These are phyloP conservation scores for Phyllotreta cruciferae DNA, from an alignment of 2,888 invertebrate genomes.

Conservation along the genomic window DNA sequence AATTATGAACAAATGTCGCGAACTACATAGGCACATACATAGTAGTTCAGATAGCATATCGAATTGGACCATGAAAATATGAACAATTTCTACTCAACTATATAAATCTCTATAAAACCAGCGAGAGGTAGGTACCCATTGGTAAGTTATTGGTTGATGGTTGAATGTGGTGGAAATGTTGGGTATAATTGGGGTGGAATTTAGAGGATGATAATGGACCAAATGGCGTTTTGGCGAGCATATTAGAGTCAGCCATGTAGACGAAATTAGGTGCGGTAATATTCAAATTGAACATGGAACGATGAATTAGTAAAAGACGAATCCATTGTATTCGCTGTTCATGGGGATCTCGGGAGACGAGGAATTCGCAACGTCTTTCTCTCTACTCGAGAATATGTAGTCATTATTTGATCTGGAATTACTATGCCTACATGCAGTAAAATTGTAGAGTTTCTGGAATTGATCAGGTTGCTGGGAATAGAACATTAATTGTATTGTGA, in stretches of 20 bases:
- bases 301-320: slow-evolving; percentile 12
- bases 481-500: too few relatives aligned
- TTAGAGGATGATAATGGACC: neutral
- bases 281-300: slow-evolving; percentile 17
- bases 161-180: too few relatives aligned
- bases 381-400: too few relatives aligned
- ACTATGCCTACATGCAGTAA: too few relatives aligned
- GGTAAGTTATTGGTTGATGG: too few relatives aligned
- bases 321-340: slow-evolving; percentile 8
- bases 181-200: neutral
- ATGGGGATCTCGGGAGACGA: neutral
- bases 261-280: slow-evolving; percentile 21
- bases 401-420: too few relatives aligned
- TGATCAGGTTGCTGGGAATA: too few relatives aligned
- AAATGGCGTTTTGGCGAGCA: slow-evolving; percentile 2
- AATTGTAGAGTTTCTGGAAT: too few relatives aligned
- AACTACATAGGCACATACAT: slow-evolving; percentile 1
- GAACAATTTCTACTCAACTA: neutral
- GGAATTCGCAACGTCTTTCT: too few relatives aligned
- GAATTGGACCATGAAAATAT: slow-evolving; percentile 10
- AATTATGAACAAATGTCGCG: slow-evolving; percentile 25
- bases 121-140: too few relatives aligned
- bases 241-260: slow-evolving; percentile 12
- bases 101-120: neutral
- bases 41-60: neutral